Conservation (phyloP, 1,140 invertebrate genomes). For the Pseudomyrmex sp. region DNA sequence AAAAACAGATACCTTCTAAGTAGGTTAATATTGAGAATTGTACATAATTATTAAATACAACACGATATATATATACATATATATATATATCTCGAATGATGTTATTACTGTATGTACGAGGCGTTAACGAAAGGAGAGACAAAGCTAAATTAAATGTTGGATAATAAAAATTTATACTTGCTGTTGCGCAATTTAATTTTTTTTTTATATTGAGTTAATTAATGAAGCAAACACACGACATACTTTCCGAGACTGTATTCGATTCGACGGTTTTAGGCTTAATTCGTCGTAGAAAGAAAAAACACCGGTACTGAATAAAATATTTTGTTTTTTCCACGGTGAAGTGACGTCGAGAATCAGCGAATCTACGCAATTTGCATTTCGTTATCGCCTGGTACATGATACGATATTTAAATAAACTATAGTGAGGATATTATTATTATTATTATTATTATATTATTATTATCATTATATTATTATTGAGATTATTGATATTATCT, state of each 20-base stretch:
- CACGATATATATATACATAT: slow-evolving; percentile 58
- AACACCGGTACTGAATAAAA: background rate
- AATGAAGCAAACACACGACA: background rate
- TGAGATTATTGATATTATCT: slow-evolving; percentile 76
- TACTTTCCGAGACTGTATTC: slow-evolving; percentile 1
- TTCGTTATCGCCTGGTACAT: slow-evolving; percentile 74
- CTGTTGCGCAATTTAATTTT: background rate
- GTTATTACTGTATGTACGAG: slow-evolving; percentile 78
- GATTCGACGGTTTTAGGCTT: background rate
- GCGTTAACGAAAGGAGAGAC: slow-evolving; percentile 68
- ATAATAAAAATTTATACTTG: background rate
- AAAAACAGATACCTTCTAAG: slow-evolving; percentile 59
- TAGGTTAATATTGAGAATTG: slow-evolving; percentile 78
- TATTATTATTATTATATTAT: slow-evolving; percentile 71
- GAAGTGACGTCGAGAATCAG: background rate
- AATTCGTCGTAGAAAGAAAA: background rate
- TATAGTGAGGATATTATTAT: slow-evolving; percentile 72
- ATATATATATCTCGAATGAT: slow-evolving; percentile 74
- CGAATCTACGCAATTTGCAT: slow-evolving; percentile 37
- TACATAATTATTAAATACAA: slow-evolving; percentile 84
- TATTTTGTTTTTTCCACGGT: background rate
- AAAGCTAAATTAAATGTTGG: background rate
- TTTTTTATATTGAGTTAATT: slow-evolving; percentile 20
- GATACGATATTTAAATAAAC: slow-evolving; percentile 71
- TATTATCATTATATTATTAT: slow-evolving; percentile 72